Conservation (phyloP, 1,140 invertebrate species). For the Varroa destructor region DNA sequence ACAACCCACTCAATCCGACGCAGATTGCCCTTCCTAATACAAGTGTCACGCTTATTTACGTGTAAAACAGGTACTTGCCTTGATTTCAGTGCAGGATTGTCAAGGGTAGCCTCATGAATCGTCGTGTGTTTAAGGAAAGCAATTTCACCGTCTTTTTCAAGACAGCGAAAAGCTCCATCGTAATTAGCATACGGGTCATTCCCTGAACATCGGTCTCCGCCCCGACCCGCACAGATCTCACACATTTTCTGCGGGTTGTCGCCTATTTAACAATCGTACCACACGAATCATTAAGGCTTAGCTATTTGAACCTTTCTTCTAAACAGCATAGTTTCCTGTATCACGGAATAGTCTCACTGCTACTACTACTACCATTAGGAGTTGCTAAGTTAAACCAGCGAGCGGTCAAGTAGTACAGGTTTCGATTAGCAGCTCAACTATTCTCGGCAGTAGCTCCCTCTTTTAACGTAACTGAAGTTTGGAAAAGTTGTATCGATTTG, state of each 20-base stretch:
- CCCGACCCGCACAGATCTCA: conserved; percentile 64
- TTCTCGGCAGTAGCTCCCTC: too few species aligned
- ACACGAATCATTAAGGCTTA: neutral
- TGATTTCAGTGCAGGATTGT: conserved; percentile 44
- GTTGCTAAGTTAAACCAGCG: too few species aligned
- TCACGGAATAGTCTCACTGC: too few species aligned
- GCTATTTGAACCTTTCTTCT: neutral
- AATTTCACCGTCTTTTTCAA: conserved; percentile 50
- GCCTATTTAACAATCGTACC: conserved; percentile 41
- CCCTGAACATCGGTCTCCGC: conserved; percentile 58
- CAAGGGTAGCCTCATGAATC: conserved; percentile 53
- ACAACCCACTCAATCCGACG: too few species aligned
- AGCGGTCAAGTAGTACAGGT: too few species aligned
- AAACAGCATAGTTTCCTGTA: neutral
- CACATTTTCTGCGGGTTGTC: conserved; percentile 68
- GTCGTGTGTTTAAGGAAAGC: conserved; percentile 83
- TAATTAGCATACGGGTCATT: conserved; percentile 78
- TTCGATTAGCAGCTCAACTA: too few species aligned
- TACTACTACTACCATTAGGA: too few species aligned
- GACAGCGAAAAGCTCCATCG: conserved; percentile 41
- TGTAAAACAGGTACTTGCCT: neutral
- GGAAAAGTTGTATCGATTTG: too few species aligned
- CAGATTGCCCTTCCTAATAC: too few species aligned
- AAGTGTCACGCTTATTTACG: too few species aligned
- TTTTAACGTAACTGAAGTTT: too few species aligned